A percentile compares a stretch with the other conserved stretches of the same genome.
Conservation (phyloP, 2,888 invertebrate species). For the Leucoptera coffeella region DNA sequence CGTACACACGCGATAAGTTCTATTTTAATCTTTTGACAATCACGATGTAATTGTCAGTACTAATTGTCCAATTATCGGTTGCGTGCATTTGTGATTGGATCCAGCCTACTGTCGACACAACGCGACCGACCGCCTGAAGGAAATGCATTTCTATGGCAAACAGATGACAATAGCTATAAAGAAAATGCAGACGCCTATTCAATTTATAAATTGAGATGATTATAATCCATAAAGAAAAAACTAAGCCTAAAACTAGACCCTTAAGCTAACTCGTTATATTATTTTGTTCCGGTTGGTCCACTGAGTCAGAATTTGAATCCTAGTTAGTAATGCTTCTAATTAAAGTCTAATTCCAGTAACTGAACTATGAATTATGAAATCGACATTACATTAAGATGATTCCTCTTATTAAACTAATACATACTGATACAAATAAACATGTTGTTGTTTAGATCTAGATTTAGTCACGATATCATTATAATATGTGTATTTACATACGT, state of each 20-base stretch:
- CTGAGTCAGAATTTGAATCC: no score
- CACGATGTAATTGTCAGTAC: constrained; percentile 32
- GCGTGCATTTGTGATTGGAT: constrained; percentile 16
- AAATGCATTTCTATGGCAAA: neutral
- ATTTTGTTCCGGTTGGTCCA: no score
- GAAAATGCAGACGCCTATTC: no score
- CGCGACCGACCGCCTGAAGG: constrained; percentile 1
- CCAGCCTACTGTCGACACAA: constrained; percentile 6
- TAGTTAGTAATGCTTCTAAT: no score
- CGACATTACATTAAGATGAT: no score
- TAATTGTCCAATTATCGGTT: constrained; percentile 23
- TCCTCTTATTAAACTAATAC: neutral
- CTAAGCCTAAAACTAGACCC: no score
- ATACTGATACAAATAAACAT: neutral
- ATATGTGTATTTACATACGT: neutral
- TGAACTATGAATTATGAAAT: no score
- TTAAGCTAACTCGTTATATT: no score
- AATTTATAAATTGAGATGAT: no score
- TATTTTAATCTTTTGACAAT: constrained; percentile 47
- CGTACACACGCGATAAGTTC: constrained; percentile 40
- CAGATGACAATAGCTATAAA: no score
- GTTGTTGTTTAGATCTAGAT: neutral
- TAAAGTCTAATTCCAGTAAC: neutral
- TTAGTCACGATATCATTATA: neutral
- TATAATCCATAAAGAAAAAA: no score